Evolutionary conservation across 2,888 invertebrate genomes (phyloP), one percentile per base, ranked within the genome.

Genomic region (Scaptomyza reducta): DNA sequence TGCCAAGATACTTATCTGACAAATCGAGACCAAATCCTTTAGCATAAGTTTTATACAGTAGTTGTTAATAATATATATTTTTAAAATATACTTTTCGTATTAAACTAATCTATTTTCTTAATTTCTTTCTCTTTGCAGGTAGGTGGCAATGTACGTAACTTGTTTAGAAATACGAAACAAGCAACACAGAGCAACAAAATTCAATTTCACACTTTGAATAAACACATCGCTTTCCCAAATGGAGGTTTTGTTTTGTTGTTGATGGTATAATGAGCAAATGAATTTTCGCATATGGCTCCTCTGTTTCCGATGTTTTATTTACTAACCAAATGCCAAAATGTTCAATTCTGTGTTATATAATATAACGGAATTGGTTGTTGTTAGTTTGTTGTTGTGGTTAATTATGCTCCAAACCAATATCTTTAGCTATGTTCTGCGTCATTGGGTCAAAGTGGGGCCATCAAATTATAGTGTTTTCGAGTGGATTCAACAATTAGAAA

Each of bases 101-200:
- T n/a, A 13, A 18, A 35, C 33, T 60, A 61, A 62, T 11, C 0
- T 4, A 3, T 14, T 38, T 13, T 25, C 4, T 55, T 40, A 3
- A 22, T 40, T 41, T 71, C 56, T 59, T 70, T 90, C 49, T 90
- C 80, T 71, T 90, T 90, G 27, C 90, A 90, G 90, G 91, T 90
- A 90, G 89, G 91, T 90, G 91, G 90, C 89, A 90, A 90, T 91
- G 89, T 90, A 89, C 89, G 90, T 90, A 77, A 80, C 63, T 70
- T 53, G 54, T 69, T 61, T 42, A 33, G 45, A 29, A 22, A n/a
- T n/a, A 9, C 13, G 33, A 18, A 51, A 25, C 33, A 27, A 27
- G 49, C 33, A 31, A 38, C n/a, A n/a, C 31, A 6, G 7, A 22
- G 13, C 18, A n/a, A 31, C 16, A 7, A 25, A 27, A 38, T 50